Conservation (phyloP, 2,888 invertebrate genomes). For the Eucera pruinosa region DNA sequence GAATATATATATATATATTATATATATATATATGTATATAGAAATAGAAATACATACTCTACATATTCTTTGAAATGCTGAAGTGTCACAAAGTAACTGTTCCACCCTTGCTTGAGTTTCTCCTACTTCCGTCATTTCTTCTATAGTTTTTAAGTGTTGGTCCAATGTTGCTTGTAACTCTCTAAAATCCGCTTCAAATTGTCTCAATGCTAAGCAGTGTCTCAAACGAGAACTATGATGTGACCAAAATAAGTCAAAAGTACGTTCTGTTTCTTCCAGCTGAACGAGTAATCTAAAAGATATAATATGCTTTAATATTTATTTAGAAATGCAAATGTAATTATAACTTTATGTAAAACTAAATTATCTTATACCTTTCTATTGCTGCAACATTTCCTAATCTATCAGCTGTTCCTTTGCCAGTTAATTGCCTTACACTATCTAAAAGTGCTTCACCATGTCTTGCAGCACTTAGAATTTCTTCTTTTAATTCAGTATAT, state of each 20-base stretch:
- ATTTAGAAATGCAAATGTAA: background rate
- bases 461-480: constrained; percentile 93
- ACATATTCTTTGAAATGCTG: constrained; percentile 91
- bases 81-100: constrained; percentile 90
- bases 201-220: constrained; percentile 95
- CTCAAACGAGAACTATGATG: constrained; percentile 95
- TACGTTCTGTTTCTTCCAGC: constrained; percentile 96
- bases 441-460: constrained; percentile 95
- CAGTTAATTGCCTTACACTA: constrained; percentile 88
- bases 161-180: constrained; percentile 94
- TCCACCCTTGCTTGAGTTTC: constrained; percentile 94
- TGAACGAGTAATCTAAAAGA: constrained; percentile 93
- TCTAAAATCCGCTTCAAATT: constrained; percentile 97
- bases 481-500: constrained; percentile 90
- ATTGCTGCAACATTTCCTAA: constrained; percentile 96
- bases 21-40: background rate
- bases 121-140: constrained; percentile 95
- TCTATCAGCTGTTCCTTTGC: constrained; percentile 87
- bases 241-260: constrained; percentile 97
- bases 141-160: constrained; percentile 90
- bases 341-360: background rate
- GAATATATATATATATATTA: background rate
- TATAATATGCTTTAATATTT: background rate
- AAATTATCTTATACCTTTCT: constrained; percentile 88
- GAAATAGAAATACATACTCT: constrained; percentile 82